Evolutionary conservation across 2,888 invertebrate species (phyloP).

Genomic region (Galerucella calmariensis): DNA sequence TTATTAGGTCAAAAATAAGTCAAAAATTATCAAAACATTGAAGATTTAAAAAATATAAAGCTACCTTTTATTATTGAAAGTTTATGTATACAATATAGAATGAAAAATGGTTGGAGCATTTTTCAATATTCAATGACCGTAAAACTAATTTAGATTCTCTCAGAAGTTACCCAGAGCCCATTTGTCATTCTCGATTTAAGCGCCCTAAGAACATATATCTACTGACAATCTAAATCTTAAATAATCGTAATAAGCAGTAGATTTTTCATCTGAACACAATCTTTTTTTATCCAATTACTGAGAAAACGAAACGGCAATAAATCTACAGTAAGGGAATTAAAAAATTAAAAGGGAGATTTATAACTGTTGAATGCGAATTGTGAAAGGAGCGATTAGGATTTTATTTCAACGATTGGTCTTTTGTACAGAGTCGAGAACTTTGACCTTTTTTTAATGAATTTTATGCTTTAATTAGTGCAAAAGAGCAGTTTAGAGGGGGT

Average conservation of each 20-base stretch:
- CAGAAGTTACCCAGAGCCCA: constrained; percentile 20
- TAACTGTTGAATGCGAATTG: not conserved
- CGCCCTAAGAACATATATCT: not conserved
- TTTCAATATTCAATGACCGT: not conserved
- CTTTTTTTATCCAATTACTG: constrained; percentile 6
- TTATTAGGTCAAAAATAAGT: too few relatives aligned
- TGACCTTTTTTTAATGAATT: too few relatives aligned
- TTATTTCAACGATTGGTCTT: too few relatives aligned
- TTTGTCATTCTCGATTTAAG: constrained; percentile 17
- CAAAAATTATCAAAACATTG: too few relatives aligned
- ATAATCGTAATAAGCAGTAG: constrained; percentile 7
- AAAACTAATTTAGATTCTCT: not conserved
- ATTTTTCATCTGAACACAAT: constrained; percentile 15
- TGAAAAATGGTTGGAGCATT: not conserved
- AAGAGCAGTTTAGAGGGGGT: too few relatives aligned
- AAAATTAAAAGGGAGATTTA: constrained; percentile 10
- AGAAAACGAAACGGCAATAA: not conserved
- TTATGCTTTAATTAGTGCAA: too few relatives aligned
- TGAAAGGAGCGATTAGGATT: too few relatives aligned
- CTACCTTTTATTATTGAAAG: too few relatives aligned
- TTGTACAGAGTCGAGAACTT: too few relatives aligned
- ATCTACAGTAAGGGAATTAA: constrained; percentile 10
- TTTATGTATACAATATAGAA: too few relatives aligned
- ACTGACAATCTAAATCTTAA: constrained; percentile 8
- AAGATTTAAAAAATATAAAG: too few relatives aligned